A percentile compares a stretch with the other conserved stretches of the same genome.
Evolutionary conservation across 2,797 vertebrate genomes (phyloP).

Genomic region (Melanogrammus aeglefinus): DNA sequence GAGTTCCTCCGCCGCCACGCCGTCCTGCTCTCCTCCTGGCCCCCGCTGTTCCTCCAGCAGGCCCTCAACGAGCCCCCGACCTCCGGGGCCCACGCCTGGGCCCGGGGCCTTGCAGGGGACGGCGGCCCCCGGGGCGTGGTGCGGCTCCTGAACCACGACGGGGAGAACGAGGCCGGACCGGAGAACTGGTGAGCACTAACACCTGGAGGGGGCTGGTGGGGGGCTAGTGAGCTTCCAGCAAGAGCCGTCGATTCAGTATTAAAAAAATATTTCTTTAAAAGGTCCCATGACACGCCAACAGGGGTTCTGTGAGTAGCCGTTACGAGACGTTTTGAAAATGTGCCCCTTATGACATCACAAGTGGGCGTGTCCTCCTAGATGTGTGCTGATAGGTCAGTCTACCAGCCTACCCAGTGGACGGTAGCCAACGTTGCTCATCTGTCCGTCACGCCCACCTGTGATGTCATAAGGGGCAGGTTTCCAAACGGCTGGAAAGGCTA

Average conservation of each 20-base stretch:
- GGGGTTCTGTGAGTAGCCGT: no score
- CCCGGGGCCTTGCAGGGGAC: slow-evolving; percentile 51
- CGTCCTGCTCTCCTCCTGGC: slow-evolving; percentile 73
- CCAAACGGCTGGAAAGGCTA: no score
- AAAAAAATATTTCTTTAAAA: no score
- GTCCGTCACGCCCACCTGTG: no score
- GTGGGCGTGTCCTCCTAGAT: no score
- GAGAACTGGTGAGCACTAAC: slow-evolving; percentile 50
- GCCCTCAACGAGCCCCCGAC: slow-evolving; percentile 74
- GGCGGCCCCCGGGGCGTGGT: slow-evolving; percentile 42
- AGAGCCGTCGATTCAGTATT: not conserved
- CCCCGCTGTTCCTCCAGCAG: slow-evolving; percentile 79
- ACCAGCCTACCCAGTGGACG: no score
- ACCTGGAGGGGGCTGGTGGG: not conserved
- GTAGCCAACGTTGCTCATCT: no score
- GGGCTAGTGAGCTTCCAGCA: not conserved
- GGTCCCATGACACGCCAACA: no score
- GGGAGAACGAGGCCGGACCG: slow-evolving; percentile 3
- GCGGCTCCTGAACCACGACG: slow-evolving; percentile 68
- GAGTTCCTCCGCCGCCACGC: slow-evolving; percentile 74
- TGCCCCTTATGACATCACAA: no score
- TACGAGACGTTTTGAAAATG: no score
- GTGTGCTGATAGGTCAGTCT: no score
- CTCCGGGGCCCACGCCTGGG: slow-evolving; percentile 71
- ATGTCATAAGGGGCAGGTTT: no score